Percentiles rank a stretch among this genome's conserved stretches.
These are phyloP conservation scores for Dicycla oo DNA, from an alignment of 2,888 invertebrate species.

Conservation along the genomic window DNA sequence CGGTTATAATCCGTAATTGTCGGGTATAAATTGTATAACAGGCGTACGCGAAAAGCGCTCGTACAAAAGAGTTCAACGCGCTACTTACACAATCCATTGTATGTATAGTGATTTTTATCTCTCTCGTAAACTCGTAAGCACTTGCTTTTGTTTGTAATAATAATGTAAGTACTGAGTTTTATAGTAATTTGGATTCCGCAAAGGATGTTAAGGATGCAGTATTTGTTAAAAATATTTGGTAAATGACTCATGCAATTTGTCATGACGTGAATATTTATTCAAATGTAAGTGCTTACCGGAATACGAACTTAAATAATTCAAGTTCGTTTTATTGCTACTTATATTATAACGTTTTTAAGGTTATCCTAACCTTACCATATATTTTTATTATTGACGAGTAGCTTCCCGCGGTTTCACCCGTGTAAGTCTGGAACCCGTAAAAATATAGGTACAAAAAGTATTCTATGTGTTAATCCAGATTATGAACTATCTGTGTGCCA, in stretches of 20 bases:
- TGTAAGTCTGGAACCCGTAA: too few species aligned
- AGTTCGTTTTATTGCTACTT: not conserved
- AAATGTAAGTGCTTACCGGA: not conserved
- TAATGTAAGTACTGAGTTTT: conserved; percentile 2
- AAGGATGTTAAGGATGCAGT: conserved; percentile 1
- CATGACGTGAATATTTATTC: conserved; percentile 9
- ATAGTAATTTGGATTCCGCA: conserved; percentile 16
- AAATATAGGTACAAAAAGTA: too few species aligned
- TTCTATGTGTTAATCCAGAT: too few species aligned
- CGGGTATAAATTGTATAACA: conserved; percentile 49
- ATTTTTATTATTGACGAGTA: not conserved
- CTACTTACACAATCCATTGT: conserved; percentile 52
- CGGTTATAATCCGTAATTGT: conserved; percentile 52
- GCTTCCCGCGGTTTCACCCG: too few species aligned
- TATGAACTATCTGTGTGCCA: too few species aligned
- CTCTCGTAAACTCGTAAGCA: conserved; percentile 40
- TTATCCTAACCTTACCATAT: not conserved
- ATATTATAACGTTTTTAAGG: not conserved
- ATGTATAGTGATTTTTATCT: conserved; percentile 45
- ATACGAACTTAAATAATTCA: not conserved
- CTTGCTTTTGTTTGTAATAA: conserved; percentile 27
- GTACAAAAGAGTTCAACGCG: conserved; percentile 80
- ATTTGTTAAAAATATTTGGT: conserved; percentile 26
- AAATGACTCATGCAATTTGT: conserved; percentile 10
- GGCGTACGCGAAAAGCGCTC: conserved; percentile 34